These are phyloP conservation scores for Monopis laevigella DNA, from an alignment of 2,888 invertebrate genomes.

Conservation along the genomic window DNA sequence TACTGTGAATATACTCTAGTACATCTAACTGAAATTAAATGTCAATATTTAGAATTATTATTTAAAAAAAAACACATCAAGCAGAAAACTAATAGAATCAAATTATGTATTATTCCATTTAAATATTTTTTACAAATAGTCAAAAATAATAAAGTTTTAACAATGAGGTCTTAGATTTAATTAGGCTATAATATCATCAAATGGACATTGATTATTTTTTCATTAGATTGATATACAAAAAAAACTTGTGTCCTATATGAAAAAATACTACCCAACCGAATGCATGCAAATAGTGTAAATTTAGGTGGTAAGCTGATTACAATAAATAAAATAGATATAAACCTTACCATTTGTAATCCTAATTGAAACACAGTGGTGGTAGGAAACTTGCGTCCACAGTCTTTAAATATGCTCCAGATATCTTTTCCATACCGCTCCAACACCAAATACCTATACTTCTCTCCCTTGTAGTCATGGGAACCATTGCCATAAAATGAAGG, in stretches of 20 bases:
- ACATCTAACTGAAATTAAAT: conserved; percentile 84
- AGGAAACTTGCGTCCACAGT: conserved; percentile 74
- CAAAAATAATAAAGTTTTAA: too few relatives aligned
- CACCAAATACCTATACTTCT: conserved; percentile 87
- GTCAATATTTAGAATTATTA: background rate
- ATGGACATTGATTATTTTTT: too few relatives aligned
- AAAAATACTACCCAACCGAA: too few relatives aligned
- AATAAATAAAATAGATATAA: background rate
- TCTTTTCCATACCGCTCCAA: conserved; percentile 92
- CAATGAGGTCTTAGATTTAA: too few relatives aligned
- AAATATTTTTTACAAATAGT: too few relatives aligned
- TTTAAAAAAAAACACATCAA: too few relatives aligned
- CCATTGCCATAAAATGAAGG: conserved; percentile 87
- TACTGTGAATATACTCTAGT: conserved; percentile 90
- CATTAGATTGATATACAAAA: too few relatives aligned
- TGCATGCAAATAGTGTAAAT: too few relatives aligned
- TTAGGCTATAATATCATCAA: too few relatives aligned
- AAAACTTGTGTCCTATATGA: too few relatives aligned
- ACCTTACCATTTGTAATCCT: conserved; percentile 81
- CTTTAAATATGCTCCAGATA: conserved; percentile 79
- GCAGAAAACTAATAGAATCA: too few relatives aligned
- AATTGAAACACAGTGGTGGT: conserved; percentile 79
- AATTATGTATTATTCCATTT: too few relatives aligned
- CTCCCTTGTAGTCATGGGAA: conserved; percentile 76
- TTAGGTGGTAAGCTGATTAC: background rate